Percentiles rank a stretch among this genome's conserved stretches.
These are phyloP conservation scores for Dorcus hopei DNA, from an alignment of 2,888 invertebrate species.

Conservation along the genomic window DNA sequence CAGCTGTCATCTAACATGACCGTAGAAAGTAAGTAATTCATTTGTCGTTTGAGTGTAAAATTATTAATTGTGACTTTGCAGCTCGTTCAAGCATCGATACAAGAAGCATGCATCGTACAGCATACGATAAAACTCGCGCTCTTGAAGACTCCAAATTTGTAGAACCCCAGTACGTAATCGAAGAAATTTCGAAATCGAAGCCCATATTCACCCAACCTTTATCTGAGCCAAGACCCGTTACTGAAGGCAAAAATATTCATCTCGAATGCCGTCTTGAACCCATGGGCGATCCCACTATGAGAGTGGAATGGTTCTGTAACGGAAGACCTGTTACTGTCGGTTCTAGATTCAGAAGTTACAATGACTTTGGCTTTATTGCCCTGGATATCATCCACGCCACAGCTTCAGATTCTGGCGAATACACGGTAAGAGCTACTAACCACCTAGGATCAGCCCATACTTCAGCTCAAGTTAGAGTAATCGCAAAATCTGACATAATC, in stretches of 20 bases:
- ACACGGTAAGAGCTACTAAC: constrained; percentile 90
- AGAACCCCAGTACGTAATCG: constrained; percentile 85
- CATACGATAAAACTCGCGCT: constrained; percentile 83
- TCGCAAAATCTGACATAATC: constrained; percentile 75
- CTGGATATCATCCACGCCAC: constrained; percentile 92
- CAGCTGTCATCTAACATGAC: constrained; percentile 79
- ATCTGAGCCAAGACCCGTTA: constrained; percentile 78
- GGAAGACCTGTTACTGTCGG: constrained; percentile 85
- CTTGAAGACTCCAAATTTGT: constrained; percentile 82
- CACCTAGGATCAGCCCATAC: constrained; percentile 91
- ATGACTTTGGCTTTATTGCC: constrained; percentile 97
- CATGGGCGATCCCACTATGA: constrained; percentile 94
- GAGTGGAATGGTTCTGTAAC: constrained; percentile 95
- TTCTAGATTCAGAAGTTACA: constrained; percentile 89
- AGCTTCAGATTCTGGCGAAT: constrained; percentile 92
- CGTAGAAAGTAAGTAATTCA: constrained; percentile 75
- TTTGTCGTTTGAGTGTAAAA: background rate
- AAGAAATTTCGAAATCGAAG: constrained; percentile 90
- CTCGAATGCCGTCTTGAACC: constrained; percentile 90
- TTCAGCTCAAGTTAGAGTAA: constrained; percentile 83
- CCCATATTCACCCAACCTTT: constrained; percentile 91
- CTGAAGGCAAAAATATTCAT: constrained; percentile 87
- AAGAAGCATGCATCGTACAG: constrained; percentile 82
- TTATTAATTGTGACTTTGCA: constrained; percentile 45
- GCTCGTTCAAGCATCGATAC: constrained; percentile 87